A percentile compares a stretch with the other conserved stretches of the same genome.
Conservation (phyloP, 2,113 vertebrate species). For the Oceanodroma tethys region DNA sequence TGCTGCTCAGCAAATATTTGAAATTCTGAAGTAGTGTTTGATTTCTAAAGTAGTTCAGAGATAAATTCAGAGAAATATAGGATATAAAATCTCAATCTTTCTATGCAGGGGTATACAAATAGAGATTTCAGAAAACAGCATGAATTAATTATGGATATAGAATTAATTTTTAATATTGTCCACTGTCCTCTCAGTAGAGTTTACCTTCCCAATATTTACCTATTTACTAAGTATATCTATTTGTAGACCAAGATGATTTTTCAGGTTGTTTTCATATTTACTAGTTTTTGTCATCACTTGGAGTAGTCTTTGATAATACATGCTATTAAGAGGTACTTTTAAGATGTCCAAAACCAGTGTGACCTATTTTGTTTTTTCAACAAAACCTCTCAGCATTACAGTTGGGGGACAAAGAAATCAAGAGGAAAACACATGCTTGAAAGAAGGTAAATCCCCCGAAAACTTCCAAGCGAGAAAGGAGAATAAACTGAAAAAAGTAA, state of each 20-base stretch:
- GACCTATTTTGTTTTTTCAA: not conserved
- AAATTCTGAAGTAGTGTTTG: not conserved
- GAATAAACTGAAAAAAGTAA: not conserved
- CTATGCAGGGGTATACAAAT: not conserved
- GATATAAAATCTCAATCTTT: not conserved
- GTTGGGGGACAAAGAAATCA: not conserved
- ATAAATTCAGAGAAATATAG: not conserved
- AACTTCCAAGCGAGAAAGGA: not conserved
- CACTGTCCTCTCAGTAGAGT: not conserved
- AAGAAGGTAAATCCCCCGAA: not conserved
- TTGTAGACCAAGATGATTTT: not conserved
- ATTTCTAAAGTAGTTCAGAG: not conserved
- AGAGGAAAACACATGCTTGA: not conserved
- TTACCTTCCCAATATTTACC: not conserved
- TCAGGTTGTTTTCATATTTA: not conserved
- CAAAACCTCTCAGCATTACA: not conserved
- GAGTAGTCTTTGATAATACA: not conserved
- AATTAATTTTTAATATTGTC: not conserved
- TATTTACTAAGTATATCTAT: not conserved
- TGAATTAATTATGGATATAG: not conserved
- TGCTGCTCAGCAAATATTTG: not conserved
- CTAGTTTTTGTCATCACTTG: not conserved
- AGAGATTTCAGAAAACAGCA: not conserved
- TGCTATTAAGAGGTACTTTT: not conserved
- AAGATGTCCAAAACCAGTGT: not conserved